phyloP scores from a whole-genome alignment of 2,888 invertebrate genomes.

The Schizotus pectinicornis region DNA sequence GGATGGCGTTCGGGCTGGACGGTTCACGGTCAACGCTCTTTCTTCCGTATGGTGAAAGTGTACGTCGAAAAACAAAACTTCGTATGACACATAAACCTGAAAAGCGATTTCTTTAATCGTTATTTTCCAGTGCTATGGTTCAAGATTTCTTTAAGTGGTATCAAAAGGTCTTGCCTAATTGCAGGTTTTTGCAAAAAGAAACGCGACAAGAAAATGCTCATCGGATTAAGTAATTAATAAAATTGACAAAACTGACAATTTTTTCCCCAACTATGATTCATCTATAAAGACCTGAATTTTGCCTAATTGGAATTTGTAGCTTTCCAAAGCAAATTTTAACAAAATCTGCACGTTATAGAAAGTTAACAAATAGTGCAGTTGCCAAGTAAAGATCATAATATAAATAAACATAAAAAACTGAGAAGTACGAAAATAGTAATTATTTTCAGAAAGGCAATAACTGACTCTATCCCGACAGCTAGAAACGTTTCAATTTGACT shows the following conservation, averaged over 20 bases:
- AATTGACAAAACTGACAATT: not conserved
- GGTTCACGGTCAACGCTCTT: conserved; percentile 28
- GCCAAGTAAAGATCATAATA: no score
- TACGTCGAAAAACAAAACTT: conserved; percentile 12
- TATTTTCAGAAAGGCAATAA: no score
- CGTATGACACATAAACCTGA: conserved; percentile 29
- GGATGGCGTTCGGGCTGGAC: conserved; percentile 1
- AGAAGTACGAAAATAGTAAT: no score
- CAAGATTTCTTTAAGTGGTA: not conserved
- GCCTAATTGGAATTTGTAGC: no score
- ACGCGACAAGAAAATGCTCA: not conserved
- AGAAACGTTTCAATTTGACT: no score
- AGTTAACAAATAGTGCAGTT: no score
- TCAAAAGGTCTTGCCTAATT: not conserved
- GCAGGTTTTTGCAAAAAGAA: not conserved
- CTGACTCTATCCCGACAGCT: no score
- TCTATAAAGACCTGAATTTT: no score
- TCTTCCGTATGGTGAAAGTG: conserved; percentile 27
- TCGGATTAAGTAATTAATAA: not conserved
- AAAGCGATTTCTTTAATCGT: conserved; percentile 5
- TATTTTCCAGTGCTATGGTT: not conserved
- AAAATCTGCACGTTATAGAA: no score
- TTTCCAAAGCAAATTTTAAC: no score
- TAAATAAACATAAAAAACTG: no score
- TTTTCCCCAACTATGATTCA: no score